phyloP scores from a whole-genome alignment of 2,113 vertebrate genomes.

The Mesocricetus auratus region DNA sequence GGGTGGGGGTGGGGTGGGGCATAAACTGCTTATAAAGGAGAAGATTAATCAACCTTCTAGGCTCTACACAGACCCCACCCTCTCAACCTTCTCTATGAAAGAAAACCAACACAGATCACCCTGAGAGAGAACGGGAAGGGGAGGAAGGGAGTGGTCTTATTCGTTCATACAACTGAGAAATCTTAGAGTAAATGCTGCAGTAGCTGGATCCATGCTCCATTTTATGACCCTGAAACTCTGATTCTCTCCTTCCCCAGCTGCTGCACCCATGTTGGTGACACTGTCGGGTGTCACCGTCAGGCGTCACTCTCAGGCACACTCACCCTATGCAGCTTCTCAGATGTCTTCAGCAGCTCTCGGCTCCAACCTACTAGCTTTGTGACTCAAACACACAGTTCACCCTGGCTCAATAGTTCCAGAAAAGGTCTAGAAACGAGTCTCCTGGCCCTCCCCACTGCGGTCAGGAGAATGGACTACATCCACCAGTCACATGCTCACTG shows the following conservation, averaged over 20 bases:
- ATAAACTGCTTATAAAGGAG: not conserved
- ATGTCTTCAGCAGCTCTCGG: not conserved
- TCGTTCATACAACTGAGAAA: constrained; percentile 5
- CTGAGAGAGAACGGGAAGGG: too few relatives aligned
- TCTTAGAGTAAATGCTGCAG: not conserved
- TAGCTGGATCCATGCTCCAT: not conserved
- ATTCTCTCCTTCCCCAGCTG: not conserved
- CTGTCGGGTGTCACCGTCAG: too few relatives aligned
- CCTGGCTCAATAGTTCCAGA: not conserved
- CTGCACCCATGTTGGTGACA: not conserved
- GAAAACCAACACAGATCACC: constrained; percentile 10
- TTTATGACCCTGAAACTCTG: not conserved
- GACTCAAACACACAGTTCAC: not conserved
- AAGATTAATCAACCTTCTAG: not conserved
- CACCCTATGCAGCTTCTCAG: not conserved
- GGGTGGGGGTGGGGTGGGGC: too few relatives aligned
- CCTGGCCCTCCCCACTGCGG: not conserved
- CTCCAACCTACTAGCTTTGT: not conserved
- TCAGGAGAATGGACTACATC: not conserved
- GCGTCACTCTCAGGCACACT: not conserved
- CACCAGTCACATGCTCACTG: not conserved
- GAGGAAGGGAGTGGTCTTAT: not conserved
- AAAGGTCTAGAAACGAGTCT: constrained; percentile 18
- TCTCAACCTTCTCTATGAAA: not conserved
- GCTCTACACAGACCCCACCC: not conserved